Base-by-base conservation (phyloP, 1,140 invertebrate genomes). In the Halyomorpha halys region DNA sequence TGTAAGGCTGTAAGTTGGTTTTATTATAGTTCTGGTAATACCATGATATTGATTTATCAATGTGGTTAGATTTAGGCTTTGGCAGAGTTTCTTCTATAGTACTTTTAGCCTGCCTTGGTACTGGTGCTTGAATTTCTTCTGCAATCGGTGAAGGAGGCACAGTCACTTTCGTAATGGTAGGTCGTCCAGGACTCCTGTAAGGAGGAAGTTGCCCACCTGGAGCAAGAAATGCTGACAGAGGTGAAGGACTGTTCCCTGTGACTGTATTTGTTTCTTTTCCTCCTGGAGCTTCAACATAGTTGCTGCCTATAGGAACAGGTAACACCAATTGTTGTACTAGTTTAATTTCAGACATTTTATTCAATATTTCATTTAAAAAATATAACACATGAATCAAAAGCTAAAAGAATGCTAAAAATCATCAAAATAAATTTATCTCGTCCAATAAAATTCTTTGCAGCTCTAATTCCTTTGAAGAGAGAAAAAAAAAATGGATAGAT, bases 11-110 rank as follows among this genome's bases (percentile, higher is more conserved):
- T 65, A 85, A 71, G 69, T 85, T 81, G 16, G 82, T 81, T 67
- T 83, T 82, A 71, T 89, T 87, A 70, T 89, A 89, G 74, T 87
- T 86, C 62, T 82, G 82, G 72, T 85, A 89, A 72, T 89, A 89
- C 87, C 87, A 89, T 67, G 83, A 84, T 66, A 81, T 79, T 23
- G 81, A 79, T 77, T 23, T 80, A 69, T 19, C 19, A 63, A 65
- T 23, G 27, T 15, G 23, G 18, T 21, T 56, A n/a, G 53, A 23
- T 56, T 23, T 25, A 16, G 23, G 5, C 18, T 56, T 56, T 23
- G 14, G 47, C 47, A 19, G 47, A n/a, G 47, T 19, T 39, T 39
- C 34, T 39, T 39, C 34, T 6, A 39, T 6, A 0, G 69, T 62
- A 65, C 63, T 71, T 62, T 69, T 72, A 19, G 60, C 65, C 23